Percentiles rank a stretch among this genome's conserved stretches.
phyloP scores from a whole-genome alignment of 2,888 invertebrate species.

The Melieria crassipennis region DNA sequence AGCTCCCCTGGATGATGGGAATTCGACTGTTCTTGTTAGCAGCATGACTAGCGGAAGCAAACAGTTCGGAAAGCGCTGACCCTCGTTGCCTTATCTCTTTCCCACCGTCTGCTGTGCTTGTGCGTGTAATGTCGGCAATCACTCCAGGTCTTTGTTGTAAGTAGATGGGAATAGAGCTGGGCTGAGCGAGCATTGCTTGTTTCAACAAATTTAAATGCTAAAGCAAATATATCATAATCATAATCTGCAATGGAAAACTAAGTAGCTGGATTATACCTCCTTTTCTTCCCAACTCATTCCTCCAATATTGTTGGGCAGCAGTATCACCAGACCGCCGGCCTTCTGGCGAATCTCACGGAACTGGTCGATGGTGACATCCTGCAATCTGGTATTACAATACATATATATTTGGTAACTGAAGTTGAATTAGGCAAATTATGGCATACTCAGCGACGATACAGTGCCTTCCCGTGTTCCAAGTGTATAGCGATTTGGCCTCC shows the following conservation, averaged over 20 bases:
- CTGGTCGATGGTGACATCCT: conserved; percentile 82
- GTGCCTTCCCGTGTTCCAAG: conserved; percentile 88
- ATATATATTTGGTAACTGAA: neutral
- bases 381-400: conserved; percentile 65
- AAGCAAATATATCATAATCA: conserved; percentile 13
- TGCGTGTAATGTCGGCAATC: conserved; percentile 76
- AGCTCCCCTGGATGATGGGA: conserved; percentile 88
- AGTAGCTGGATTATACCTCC: conserved; percentile 68
- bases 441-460: conserved; percentile 79
- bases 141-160: conserved; percentile 81
- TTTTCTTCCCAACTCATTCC: conserved; percentile 73
- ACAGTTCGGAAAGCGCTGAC: conserved; percentile 84
- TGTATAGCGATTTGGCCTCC: conserved; percentile 86
- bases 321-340: conserved; percentile 87
- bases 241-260: neutral
- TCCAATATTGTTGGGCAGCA: conserved; percentile 80
- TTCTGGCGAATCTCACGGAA: conserved; percentile 79
- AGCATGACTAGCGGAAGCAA: conserved; percentile 78
- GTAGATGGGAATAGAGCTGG: conserved; percentile 86
- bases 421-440: neutral
- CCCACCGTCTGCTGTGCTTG: conserved; percentile 43
- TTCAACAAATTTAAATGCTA: conserved; percentile 83
- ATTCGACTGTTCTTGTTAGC: conserved; percentile 83
- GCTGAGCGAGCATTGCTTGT: conserved; percentile 81
- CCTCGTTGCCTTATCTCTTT: conserved; percentile 55